phyloP scores from a whole-genome alignment of 2,797 vertebrate species.

The Morelia viridis region DNA sequence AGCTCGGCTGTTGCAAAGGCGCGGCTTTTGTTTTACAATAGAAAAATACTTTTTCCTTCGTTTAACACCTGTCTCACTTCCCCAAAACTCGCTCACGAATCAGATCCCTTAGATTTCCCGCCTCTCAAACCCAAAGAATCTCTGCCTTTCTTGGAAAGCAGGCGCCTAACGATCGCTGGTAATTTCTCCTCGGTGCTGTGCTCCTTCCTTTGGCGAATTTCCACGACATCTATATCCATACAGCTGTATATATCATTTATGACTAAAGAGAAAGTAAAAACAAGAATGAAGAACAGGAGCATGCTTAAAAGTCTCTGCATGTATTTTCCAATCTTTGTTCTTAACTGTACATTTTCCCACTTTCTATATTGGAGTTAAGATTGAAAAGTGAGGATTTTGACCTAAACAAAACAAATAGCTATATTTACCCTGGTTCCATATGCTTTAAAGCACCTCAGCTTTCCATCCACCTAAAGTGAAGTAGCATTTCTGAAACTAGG shows the following conservation, averaged over 20 bases:
- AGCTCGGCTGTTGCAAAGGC: not conserved
- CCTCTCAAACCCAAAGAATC: not conserved
- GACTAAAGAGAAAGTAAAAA: not conserved
- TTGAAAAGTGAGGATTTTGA: not conserved
- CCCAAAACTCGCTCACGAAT: not conserved
- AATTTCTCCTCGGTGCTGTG: not conserved
- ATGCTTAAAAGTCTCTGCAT: not conserved
- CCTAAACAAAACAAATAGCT: not conserved
- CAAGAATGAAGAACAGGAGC: not conserved
- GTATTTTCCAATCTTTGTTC: not conserved
- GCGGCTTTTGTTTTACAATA: not conserved
- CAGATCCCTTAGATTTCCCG: not conserved
- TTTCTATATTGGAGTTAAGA: not conserved
- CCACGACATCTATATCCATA: not conserved
- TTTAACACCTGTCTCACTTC: not conserved
- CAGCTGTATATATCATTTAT: not conserved
- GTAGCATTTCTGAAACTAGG: not conserved
- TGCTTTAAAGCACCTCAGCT: not conserved
- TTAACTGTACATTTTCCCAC: not conserved
- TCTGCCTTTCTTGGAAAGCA: not conserved
- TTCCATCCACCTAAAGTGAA: not conserved
- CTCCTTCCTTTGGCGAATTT: not conserved
- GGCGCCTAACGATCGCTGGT: not conserved
- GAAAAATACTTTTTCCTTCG: not conserved
- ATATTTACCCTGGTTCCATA: not conserved